Percentiles rank a stretch among this genome's conserved stretches.
These are phyloP conservation scores for Psephotus haematonotus DNA, from an alignment of 2,113 vertebrate genomes.

Conservation along the genomic window DNA sequence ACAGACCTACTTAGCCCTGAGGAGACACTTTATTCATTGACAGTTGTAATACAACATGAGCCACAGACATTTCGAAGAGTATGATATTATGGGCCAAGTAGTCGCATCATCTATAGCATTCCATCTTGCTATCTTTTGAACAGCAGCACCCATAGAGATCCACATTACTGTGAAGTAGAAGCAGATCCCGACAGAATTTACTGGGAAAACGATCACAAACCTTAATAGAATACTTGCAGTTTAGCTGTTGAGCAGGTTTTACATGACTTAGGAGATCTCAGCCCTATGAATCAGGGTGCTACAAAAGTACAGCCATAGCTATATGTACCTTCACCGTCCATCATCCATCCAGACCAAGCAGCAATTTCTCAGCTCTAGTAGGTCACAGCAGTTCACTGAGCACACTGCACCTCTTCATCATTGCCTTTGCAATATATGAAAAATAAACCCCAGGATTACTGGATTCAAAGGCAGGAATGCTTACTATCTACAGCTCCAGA, in stretches of 20 bases:
- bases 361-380: background rate
- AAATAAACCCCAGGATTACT: background rate
- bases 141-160: background rate
- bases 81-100: background rate
- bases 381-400: background rate
- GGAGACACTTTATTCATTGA: background rate
- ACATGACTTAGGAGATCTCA: fast-evolving
- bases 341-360: background rate
- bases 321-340: background rate
- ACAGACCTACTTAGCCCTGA: background rate
- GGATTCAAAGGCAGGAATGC: background rate
- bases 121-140: background rate
- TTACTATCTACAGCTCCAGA: background rate
- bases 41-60: background rate
- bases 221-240: background rate
- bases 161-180: background rate
- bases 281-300: fast-evolving
- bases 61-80: background rate
- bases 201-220: background rate
- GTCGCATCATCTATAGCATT: fast-evolving
- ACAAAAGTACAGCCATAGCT: background rate
- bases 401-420: background rate
- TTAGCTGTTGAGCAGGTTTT: background rate
- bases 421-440: background rate
- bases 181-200: background rate